A percentile compares a stretch with the other conserved stretches of the same genome.
These are phyloP conservation scores for Lasioglossum baleicum DNA, from an alignment of 1,140 invertebrate species.

Conservation along the genomic window DNA sequence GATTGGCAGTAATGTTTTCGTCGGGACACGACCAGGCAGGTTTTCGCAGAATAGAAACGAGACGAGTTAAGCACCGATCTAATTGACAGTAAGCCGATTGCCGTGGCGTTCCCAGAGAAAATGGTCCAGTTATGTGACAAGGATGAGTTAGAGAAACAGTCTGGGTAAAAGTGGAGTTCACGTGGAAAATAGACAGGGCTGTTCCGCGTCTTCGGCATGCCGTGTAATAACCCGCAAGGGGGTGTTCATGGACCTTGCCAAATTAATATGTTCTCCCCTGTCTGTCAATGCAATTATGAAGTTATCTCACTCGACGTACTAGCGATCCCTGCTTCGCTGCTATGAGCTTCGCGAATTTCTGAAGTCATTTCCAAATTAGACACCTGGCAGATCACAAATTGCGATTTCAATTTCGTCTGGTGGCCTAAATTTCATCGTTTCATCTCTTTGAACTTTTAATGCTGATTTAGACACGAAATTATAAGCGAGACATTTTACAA, in stretches of 20 bases:
- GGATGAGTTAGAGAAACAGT: conserved; percentile 8
- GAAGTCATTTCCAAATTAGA: too few species aligned
- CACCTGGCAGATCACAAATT: too few species aligned
- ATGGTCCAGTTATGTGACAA: not conserved
- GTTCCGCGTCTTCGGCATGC: conserved; percentile 3
- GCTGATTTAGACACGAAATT: too few species aligned
- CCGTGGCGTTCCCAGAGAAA: not conserved
- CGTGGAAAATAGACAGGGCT: conserved; percentile 13
- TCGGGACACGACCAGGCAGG: not conserved
- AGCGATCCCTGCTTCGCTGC: too few species aligned
- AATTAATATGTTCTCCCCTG: conserved; percentile 47
- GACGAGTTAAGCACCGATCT: conserved; percentile 42
- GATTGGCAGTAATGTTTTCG: not conserved
- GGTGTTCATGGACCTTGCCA: conserved; percentile 11
- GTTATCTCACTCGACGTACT: not conserved
- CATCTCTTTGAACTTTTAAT: too few species aligned
- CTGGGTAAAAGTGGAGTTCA: conserved; percentile 1
- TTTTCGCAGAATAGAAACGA: conserved; percentile 26
- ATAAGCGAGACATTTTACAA: too few species aligned
- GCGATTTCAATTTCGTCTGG: too few species aligned
- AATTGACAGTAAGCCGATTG: conserved; percentile 54
- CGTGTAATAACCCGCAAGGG: conserved; percentile 32
- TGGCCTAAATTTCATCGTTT: too few species aligned
- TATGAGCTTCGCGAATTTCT: too few species aligned
- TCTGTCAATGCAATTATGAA: conserved; percentile 39